phyloP scores from a whole-genome alignment of 1,140 invertebrate genomes.

The Chrysomallon squamiferum region DNA sequence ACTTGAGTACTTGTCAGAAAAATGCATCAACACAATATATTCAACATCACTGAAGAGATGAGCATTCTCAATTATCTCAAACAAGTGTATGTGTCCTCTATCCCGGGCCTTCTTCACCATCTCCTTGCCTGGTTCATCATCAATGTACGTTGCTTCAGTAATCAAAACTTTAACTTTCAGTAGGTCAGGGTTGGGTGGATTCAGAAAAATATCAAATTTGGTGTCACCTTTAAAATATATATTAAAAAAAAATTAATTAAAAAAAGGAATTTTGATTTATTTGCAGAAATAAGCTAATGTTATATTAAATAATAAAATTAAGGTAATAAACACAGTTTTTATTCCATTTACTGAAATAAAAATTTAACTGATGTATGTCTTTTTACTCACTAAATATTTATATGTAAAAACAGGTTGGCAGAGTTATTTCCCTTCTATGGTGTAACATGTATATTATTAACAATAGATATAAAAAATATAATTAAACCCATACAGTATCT shows the following conservation, averaged over 20 bases:
- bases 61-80: constrained; percentile 38
- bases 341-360: no score
- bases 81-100: constrained; percentile 45
- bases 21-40: constrained; percentile 42
- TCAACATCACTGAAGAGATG: constrained; percentile 38
- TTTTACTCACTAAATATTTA: no score
- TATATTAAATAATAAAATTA: no score
- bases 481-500: no score
- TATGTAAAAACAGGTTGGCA: no score
- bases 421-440: no score
- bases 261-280: background rate
- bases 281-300: no score
- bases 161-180: constrained; percentile 53
- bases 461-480: no score
- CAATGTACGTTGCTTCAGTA: constrained; percentile 47
- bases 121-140: constrained; percentile 18
- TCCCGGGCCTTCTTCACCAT: constrained; percentile 31
- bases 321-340: no score
- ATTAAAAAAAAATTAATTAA: background rate
- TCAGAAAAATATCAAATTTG: constrained; percentile 43
- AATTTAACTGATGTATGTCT: no score
- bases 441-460: no score
- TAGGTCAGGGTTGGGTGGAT: constrained; percentile 44
- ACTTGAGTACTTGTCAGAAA: constrained; percentile 47
- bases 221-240: constrained; percentile 48